Base-by-base conservation (phyloP, 2,113 vertebrate species). In the Apeltes quadracus region DNA sequence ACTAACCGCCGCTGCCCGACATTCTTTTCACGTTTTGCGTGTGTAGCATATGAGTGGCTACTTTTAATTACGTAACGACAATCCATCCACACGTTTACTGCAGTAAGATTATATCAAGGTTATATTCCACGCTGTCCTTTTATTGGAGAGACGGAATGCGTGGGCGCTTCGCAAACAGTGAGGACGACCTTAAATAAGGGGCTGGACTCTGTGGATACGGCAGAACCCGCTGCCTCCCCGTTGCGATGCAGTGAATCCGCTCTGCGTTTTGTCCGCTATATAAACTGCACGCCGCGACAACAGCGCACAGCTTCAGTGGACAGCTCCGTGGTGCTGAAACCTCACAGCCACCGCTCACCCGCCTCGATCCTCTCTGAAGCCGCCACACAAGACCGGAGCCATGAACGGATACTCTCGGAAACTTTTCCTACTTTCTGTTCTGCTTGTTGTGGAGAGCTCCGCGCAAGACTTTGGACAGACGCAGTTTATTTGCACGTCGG, bases 401-500 rank as follows among this genome's bases (percentile, higher is more conserved):
- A 93, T 93, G 88, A 88, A 92, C 48, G 81, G 86, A 78, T 77
- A 83, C 62, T 90, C 90, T 51, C 87, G 91, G 94, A 92, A 94
- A 93, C 87, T 94, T 79, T 92, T 95, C 75, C 74, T 96, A 22
- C 90, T 94, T 80, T 88, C 78, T 57, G 69, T 87, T 71, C 81
- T 93, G 63, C 62, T 92, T 16, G 74, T 89, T 73, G 79, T 58
- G 65, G 78, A 88, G 69, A 91, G 92, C 54, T 90, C 91, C 16
- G 90, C 90, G 7, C 95, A 96, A 91, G 92, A 96, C 90, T 93
- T 96, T 81, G 96, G 95, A 76, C 96, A 95, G 89, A 97, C 96
- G 57, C 96, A 97, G 72, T 99, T 98, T 85, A 94, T 99, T 86
- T 99, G 97, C 94, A 98, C 96, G 84, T 98, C 97, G 69, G 96